Percentiles rank a stretch among this genome's conserved stretches.
Evolutionary conservation across 2,888 invertebrate genomes (phyloP).

Genomic region (Apamea monoglypha): DNA sequence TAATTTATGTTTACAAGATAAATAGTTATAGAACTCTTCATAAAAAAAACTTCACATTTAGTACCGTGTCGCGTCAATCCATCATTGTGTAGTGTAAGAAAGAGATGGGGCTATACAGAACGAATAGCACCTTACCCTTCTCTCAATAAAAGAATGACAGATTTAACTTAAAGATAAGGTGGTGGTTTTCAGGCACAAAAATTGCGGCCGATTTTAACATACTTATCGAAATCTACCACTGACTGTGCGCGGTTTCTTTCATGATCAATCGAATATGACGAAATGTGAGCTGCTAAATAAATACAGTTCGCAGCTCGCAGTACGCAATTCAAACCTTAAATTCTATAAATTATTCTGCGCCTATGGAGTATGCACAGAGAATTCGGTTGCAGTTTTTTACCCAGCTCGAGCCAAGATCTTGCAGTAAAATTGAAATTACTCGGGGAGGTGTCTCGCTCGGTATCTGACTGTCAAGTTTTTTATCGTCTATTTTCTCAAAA

Average conservation of each 20-base stretch:
- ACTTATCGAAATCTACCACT: neutral
- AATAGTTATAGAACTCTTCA: slow-evolving; percentile 34
- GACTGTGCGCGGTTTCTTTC: neutral
- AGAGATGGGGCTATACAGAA: slow-evolving; percentile 1
- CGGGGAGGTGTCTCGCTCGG: neutral
- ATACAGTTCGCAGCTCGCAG: neutral
- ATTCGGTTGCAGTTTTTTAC: neutral
- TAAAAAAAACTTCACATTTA: neutral
- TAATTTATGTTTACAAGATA: slow-evolving; percentile 45
- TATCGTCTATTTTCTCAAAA: neutral
- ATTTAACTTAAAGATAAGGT: neutral
- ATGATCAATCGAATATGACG: neutral
- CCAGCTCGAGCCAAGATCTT: no score
- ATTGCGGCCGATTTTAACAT: neutral
- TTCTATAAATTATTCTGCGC: neutral
- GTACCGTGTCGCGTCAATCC: neutral
- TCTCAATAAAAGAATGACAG: slow-evolving; percentile 1
- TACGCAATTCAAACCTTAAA: neutral
- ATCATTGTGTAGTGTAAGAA: neutral
- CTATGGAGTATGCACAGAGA: neutral
- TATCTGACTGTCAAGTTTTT: neutral
- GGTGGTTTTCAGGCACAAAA: neutral
- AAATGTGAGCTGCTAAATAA: slow-evolving; percentile 6
- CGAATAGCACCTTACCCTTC: slow-evolving; percentile 1
- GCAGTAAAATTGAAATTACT: no score